Evolutionary conservation across 1,140 invertebrate species (phyloP).

Genomic region (Drosophila seguyi): DNA sequence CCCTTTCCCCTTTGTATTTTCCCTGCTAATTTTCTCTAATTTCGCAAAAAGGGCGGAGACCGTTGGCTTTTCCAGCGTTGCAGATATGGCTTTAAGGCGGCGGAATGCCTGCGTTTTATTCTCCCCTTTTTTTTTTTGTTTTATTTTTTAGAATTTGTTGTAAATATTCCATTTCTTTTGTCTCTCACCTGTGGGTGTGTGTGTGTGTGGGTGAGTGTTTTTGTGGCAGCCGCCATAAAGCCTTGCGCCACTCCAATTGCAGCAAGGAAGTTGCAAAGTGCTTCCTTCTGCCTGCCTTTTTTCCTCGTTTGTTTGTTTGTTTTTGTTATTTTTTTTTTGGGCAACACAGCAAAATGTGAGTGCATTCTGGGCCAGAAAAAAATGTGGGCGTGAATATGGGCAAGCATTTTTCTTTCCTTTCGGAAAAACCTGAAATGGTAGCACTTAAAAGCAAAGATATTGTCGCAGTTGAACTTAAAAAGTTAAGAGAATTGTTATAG

Average conservation of each 20-base stretch:
- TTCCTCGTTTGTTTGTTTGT: slow-evolving; percentile 3
- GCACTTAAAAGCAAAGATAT: slow-evolving; percentile 21
- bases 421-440: not conserved
- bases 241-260: slow-evolving; percentile 44
- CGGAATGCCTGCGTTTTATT: not conserved
- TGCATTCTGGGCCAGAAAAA: slow-evolving; percentile 12
- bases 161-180: slow-evolving; percentile 50
- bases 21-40: slow-evolving; percentile 75
- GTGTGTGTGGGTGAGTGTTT: slow-evolving; percentile 7
- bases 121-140: not conserved
- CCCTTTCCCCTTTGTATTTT: slow-evolving; percentile 16
- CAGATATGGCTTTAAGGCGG: not conserved
- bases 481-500: not conserved
- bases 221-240: slow-evolving; percentile 43
- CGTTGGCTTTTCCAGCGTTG: slow-evolving; percentile 20
- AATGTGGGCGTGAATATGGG: slow-evolving; percentile 5
- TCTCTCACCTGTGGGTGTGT: slow-evolving; percentile 34
- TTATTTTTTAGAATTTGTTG: not conserved
- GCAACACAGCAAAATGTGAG: slow-evolving; percentile 23
- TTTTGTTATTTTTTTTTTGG: not conserved
- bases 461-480: not conserved
- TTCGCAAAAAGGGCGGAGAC: slow-evolving; percentile 32
- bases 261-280: slow-evolving; percentile 54
- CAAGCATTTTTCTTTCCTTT: not conserved
- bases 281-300: slow-evolving; percentile 27